phyloP scores from a whole-genome alignment of 2,888 invertebrate species.

The Ennomos quercinarius region DNA sequence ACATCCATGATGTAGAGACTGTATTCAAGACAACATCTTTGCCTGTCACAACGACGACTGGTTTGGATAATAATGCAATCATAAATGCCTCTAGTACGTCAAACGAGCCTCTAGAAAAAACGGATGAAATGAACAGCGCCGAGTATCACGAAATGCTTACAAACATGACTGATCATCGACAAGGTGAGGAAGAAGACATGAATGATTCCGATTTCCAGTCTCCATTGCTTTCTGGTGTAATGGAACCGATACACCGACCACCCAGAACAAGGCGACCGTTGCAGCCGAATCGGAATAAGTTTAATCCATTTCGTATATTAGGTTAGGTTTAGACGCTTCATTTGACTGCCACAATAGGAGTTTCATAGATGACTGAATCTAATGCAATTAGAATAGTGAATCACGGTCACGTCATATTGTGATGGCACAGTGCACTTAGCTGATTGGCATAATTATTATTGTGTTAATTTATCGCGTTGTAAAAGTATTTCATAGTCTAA shows the following conservation, averaged over 20 bases:
- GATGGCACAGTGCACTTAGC: constrained; percentile 79
- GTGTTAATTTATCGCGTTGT: constrained; percentile 16
- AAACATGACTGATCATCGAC: constrained; percentile 20
- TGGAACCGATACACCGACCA: constrained; percentile 73
- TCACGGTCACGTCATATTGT: constrained; percentile 64
- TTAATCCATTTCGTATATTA: constrained; percentile 80
- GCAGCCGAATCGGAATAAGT: constrained; percentile 71
- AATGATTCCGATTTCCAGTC: constrained; percentile 70
- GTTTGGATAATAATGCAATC: constrained; percentile 15
- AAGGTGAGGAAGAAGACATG: constrained; percentile 38
- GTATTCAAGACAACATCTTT: constrained; percentile 21
- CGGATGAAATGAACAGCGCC: constrained; percentile 29
- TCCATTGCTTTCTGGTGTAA: constrained; percentile 75
- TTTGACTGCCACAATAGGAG: constrained; percentile 61
- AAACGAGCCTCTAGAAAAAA: constrained; percentile 22
- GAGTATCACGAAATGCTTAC: constrained; percentile 41
- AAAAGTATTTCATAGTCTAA: constrained; percentile 9
- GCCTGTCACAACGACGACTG: constrained; percentile 6
- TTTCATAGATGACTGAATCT: constrained; percentile 64
- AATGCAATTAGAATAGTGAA: constrained; percentile 58
- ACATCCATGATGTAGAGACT: constrained; percentile 9
- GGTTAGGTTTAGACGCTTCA: constrained; percentile 59
- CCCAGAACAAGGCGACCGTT: constrained; percentile 73
- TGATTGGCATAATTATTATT: constrained; percentile 43
- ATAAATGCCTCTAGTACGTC: constrained; percentile 13